Percentiles rank a stretch among this genome's conserved stretches.
phyloP scores from a whole-genome alignment of 2,113 vertebrate genomes.

The Cathartes aura region DNA sequence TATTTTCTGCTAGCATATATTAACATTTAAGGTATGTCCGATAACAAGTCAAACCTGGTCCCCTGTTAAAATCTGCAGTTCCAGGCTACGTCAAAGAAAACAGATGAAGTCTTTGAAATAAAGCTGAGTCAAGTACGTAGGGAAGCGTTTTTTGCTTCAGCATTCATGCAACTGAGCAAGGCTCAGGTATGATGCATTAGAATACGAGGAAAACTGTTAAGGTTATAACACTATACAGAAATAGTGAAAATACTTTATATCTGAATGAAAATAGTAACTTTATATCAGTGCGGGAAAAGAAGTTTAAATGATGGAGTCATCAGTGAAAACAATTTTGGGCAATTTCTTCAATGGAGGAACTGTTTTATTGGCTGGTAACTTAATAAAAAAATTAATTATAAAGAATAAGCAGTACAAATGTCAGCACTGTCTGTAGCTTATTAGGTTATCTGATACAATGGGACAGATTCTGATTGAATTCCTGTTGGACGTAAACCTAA shows the following conservation, averaged over 20 bases:
- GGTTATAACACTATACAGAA: background rate
- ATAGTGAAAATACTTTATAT: background rate
- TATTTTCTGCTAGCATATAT: background rate
- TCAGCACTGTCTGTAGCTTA: background rate
- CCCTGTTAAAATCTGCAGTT: background rate
- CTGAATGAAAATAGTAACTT: background rate
- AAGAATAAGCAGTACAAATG: background rate
- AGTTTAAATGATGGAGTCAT: background rate
- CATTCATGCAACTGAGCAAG: background rate
- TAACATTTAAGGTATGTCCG: background rate
- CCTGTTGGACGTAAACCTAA: background rate
- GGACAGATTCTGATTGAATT: background rate
- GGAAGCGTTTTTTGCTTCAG: background rate
- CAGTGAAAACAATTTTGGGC: background rate
- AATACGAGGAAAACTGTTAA: background rate
- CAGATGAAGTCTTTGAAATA: background rate
- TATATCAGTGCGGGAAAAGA: background rate
- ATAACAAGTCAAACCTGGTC: background rate
- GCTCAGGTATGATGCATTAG: background rate
- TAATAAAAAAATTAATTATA: background rate
- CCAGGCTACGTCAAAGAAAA: background rate
- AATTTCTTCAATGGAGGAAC: background rate
- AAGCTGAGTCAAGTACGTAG: background rate
- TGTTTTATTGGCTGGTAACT: background rate
- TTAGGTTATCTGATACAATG: background rate